Conservation (phyloP, 1,140 invertebrate species). For the Sarcophaga bullata region DNA sequence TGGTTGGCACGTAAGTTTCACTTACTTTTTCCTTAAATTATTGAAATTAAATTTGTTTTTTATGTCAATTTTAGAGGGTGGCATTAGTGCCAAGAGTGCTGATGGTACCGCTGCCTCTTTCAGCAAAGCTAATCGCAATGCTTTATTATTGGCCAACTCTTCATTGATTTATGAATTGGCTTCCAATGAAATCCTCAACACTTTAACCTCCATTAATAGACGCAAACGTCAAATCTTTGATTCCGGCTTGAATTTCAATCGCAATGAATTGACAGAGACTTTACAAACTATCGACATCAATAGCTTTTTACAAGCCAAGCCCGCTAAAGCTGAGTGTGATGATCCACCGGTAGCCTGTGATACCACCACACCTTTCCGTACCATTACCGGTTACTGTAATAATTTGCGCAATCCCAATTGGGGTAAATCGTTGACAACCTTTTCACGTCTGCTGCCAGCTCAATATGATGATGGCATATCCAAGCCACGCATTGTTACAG, state of each 20-base stretch:
- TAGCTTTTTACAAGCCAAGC: constrained; percentile 65
- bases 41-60: not conserved
- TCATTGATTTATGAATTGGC: constrained; percentile 89
- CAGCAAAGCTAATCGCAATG: constrained; percentile 85
- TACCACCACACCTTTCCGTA: constrained; percentile 81
- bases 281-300: constrained; percentile 79
- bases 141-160: constrained; percentile 83
- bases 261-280: constrained; percentile 76
- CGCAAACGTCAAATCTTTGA: constrained; percentile 80
- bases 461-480: constrained; percentile 92
- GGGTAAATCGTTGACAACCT: constrained; percentile 86
- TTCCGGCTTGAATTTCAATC: constrained; percentile 73
- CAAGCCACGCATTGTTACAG: constrained; percentile 76
- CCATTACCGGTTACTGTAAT: constrained; percentile 89
- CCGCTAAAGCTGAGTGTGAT: constrained; percentile 68
- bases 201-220: constrained; percentile 69
- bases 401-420: constrained; percentile 87
- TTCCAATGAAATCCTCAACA: constrained; percentile 84
- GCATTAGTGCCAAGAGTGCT: constrained; percentile 84
- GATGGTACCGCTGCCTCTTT: constrained; percentile 88
- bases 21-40: not conserved
- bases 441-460: constrained; percentile 85
- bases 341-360: constrained; percentile 79
- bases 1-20: constrained; percentile 68
- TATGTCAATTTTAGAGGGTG: constrained; percentile 70